Evolutionary conservation across 2,113 vertebrate genomes (phyloP).

Genomic region (Clupea harengus): DNA sequence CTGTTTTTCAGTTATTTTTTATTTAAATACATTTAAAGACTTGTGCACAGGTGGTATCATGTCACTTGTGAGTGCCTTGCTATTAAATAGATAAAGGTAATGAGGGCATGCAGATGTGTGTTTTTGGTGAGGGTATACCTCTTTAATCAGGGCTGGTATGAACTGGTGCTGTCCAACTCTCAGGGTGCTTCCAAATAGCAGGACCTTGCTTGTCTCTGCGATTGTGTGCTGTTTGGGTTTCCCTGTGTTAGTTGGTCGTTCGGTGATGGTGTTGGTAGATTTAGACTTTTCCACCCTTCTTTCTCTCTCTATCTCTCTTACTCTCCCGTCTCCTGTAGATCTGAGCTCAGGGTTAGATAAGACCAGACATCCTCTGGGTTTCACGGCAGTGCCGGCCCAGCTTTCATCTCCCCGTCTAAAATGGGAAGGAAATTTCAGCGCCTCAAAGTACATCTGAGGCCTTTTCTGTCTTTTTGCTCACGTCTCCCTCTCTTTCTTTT

Average conservation of each 20-base stretch:
- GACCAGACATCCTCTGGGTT: conserved; percentile 9
- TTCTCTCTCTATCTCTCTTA: background rate
- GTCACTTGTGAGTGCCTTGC: background rate
- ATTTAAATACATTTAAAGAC: background rate
- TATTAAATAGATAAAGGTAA: background rate
- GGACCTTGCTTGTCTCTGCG: background rate
- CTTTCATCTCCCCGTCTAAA: conserved; percentile 32
- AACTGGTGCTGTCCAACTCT: background rate
- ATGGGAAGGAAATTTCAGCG: conserved; percentile 18
- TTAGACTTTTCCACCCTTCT: background rate
- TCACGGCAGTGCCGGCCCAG: background rate
- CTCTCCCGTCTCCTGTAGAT: conserved; percentile 12
- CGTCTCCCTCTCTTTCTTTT: background rate
- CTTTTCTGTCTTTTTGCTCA: background rate
- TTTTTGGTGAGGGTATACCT: background rate
- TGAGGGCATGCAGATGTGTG: background rate
- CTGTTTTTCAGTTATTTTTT: background rate
- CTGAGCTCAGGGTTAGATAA: conserved; percentile 30
- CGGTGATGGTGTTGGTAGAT: conserved; percentile 3
- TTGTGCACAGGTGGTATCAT: background rate
- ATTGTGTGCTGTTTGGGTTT: background rate
- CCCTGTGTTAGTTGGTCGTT: background rate
- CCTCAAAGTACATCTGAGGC: background rate
- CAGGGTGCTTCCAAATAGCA: background rate
- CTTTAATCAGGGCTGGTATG: background rate